Percentiles rank a stretch among this genome's conserved stretches.
These are phyloP conservation scores for Oryctes rhinoceros DNA, from an alignment of 1,140 invertebrate species.

Conservation along the genomic window DNA sequence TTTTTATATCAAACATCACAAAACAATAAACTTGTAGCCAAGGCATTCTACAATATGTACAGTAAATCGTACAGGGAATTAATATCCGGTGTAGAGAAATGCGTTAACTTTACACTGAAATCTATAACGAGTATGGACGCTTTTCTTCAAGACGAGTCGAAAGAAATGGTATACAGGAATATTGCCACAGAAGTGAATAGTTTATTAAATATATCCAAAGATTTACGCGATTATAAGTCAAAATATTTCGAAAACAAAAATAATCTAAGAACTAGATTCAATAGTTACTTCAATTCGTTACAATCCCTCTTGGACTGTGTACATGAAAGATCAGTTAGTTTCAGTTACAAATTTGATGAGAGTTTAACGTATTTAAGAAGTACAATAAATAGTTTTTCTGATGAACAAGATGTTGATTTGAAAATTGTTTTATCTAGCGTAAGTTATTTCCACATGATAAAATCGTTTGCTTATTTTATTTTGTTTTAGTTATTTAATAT, in stretches of 20 bases:
- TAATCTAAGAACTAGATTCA: not conserved
- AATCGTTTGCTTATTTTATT: not conserved
- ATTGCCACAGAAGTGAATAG: not conserved
- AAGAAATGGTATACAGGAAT: not conserved
- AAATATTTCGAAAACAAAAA: constrained; percentile 26
- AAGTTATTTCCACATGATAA: not conserved
- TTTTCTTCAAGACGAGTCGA: not conserved
- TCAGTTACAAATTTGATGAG: not conserved
- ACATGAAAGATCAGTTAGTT: not conserved
- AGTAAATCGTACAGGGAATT: constrained; percentile 10
- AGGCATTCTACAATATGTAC: constrained; percentile 5
- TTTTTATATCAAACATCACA: constrained; percentile 38
- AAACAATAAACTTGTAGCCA: not conserved
- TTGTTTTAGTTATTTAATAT: constrained; percentile 12
- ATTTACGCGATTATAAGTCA: not conserved
- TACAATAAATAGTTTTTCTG: not conserved
- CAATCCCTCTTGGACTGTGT: not conserved
- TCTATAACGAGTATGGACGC: not conserved
- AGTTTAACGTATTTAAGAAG: not conserved
- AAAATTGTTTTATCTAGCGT: not conserved
- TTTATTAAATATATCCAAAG: not conserved
- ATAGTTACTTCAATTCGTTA: not conserved
- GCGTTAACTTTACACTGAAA: not conserved
- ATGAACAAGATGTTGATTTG: not conserved
- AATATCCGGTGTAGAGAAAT: constrained; percentile 13